Conservation (phyloP, 2,888 invertebrate species). For the Cataglyphis livida region DNA sequence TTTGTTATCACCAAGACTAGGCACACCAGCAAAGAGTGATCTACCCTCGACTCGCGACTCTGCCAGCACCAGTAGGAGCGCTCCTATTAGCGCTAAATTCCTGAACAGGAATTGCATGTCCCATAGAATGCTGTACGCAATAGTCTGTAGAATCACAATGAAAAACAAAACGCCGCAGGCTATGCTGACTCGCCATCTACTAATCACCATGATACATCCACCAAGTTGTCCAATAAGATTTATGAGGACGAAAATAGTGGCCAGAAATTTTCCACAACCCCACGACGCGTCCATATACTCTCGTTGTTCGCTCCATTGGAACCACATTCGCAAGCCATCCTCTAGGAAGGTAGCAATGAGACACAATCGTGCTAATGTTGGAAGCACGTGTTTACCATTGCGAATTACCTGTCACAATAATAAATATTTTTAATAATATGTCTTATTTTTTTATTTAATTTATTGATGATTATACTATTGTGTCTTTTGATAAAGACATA, state of each 20-base stretch:
- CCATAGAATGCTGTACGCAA: slow-evolving; percentile 99
- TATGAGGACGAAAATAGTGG: slow-evolving; percentile 97
- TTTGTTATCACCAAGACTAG: slow-evolving; percentile 96
- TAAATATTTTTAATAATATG: slow-evolving; percentile 32
- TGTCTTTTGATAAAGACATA: neutral
- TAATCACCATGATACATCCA: slow-evolving; percentile 98
- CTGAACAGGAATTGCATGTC: slow-evolving; percentile 98
- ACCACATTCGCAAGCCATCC: slow-evolving; percentile 99
- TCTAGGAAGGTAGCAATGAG: slow-evolving; percentile 99
- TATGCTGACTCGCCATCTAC: slow-evolving; percentile 95
- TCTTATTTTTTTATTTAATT: neutral
- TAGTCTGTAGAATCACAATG: slow-evolving; percentile 98
- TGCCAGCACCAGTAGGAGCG: slow-evolving; percentile 97
- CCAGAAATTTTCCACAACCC: slow-evolving; percentile 97
- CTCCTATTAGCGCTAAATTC: slow-evolving; percentile 98
- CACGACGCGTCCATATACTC: slow-evolving; percentile 99
- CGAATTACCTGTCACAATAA: slow-evolving; percentile 91
- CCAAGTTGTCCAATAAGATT: slow-evolving; percentile 98
- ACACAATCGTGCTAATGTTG: slow-evolving; percentile 98
- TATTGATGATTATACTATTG: neutral
- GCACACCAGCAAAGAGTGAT: slow-evolving; percentile 98
- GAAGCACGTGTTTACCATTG: slow-evolving; percentile 96
- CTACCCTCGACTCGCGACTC: slow-evolving; percentile 97
- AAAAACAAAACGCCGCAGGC: slow-evolving; percentile 97
- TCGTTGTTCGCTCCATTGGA: slow-evolving; percentile 98